Base-by-base conservation (phyloP, 2,113 vertebrate species). In the Atrichornis clamosus region DNA sequence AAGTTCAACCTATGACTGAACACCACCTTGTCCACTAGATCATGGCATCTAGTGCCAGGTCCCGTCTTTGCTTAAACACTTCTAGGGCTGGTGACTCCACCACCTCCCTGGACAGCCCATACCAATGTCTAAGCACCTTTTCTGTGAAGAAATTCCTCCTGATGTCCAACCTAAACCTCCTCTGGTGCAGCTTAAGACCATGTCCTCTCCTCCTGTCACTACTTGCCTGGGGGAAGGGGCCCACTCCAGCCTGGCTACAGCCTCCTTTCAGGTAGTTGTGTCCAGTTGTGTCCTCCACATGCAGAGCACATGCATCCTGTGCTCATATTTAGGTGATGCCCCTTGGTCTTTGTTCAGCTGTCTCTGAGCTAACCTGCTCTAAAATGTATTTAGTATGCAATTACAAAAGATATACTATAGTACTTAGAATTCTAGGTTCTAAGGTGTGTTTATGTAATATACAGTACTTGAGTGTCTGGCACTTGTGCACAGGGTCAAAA, bases 1-100 rank as follows among this genome's bases (percentile, higher is more conserved):
- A 0, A 42, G 26, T 55, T 21, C 13, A 35, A 35, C n/a, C 8
- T 69, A 2, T 22, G 20, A 15, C 21, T 0, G 0, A 55, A 32
- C 20, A 35, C 8, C 70, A 41, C 24, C n/a, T 5, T 27, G 17
- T 13, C 46, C n/a, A 22, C 30, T 60, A 68, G 46, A 35, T 21
- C 20, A 5, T 9, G 44, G 52, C 37, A 20, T 19, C 18, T 18
- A 62, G 24, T 55, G 26, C 16, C 5, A 9, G 11, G 3, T 32
- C 39, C 35, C 35, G 15, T 37, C 26, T 55, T 62, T 55, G n/a
- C 20, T 77, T 84, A 42, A 62, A 37, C 5, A 19, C 10, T 35
- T 62, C 22, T 12, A 23, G 24, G 30, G 4, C 16, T 30, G 32
- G 21, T 62, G 47, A 32, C 11, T 62, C 14, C 10, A 32, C 10